These are phyloP conservation scores for Brachionus rotundiformis DNA, from an alignment of 1,140 invertebrate genomes.

Conservation along the genomic window DNA sequence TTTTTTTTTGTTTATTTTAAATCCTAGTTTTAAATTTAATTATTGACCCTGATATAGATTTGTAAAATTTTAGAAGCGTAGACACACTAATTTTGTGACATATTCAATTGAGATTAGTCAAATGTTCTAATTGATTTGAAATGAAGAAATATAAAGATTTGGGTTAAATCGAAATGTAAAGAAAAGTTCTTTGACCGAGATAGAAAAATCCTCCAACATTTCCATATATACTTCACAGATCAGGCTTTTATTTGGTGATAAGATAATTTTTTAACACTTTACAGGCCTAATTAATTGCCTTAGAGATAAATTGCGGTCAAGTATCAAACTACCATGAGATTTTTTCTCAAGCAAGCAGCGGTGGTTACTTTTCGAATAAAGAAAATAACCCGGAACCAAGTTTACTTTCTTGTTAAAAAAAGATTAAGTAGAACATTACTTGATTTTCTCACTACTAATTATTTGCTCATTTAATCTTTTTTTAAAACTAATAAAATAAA, in stretches of 20 bases:
- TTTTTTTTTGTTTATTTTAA: not conserved
- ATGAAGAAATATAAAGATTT: constrained; percentile 4
- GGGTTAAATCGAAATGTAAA: constrained; percentile 19
- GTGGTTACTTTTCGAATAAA: not conserved
- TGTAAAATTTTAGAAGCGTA: not conserved
- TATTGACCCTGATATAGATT: constrained; percentile 31
- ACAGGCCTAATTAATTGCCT: constrained; percentile 11
- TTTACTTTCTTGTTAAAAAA: not conserved
- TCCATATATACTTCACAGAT: not conserved
- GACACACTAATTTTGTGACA: not conserved
- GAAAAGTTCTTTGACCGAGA: constrained; percentile 3
- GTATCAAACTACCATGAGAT: not conserved
- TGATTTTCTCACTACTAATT: not conserved
- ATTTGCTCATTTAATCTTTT: not conserved
- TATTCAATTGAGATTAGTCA: not conserved
- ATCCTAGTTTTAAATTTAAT: constrained; percentile 43
- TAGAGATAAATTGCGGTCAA: constrained; percentile 7
- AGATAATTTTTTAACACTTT: constrained; percentile 21
- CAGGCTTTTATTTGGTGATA: constrained; percentile 13
- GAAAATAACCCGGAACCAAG: constrained; percentile 3
- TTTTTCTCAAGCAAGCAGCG: not conserved
- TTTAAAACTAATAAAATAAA: not conserved
- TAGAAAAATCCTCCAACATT: not conserved
- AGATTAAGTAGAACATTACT: not conserved
- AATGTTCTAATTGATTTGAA: constrained; percentile 22